phyloP scores from a whole-genome alignment of 2,888 invertebrate genomes.

The Andrena praecox region DNA sequence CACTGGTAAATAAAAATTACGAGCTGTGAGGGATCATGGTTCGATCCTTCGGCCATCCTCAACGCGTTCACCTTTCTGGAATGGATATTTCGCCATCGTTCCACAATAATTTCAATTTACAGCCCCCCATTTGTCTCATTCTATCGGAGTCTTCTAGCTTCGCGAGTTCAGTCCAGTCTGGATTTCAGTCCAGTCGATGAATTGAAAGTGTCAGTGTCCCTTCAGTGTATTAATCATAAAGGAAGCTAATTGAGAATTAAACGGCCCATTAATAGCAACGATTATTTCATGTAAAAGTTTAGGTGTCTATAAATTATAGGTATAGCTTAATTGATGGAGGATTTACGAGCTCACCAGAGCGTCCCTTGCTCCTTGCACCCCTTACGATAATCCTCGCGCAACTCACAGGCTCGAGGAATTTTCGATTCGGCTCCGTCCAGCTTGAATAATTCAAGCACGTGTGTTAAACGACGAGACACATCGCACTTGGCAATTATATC shows the following conservation, averaged over 20 bases:
- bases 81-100: neutral
- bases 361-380: too few relatives aligned
- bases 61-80: conserved; percentile 15
- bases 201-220: neutral
- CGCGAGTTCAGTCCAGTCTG: neutral
- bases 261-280: neutral
- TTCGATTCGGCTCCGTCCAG: too few relatives aligned
- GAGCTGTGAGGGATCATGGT: neutral
- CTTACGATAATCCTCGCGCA: too few relatives aligned
- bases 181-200: neutral
- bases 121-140: too few relatives aligned
- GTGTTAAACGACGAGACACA: neutral
- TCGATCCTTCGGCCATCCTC: conserved; percentile 1
- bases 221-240: neutral
- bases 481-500: conserved; percentile 10
- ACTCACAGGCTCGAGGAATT: too few relatives aligned
- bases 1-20: conserved; percentile 19
- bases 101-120: neutral
- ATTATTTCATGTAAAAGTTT: too few relatives aligned
- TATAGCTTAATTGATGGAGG: too few relatives aligned
- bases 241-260: conserved; percentile 27
- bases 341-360: too few relatives aligned
- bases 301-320: too few relatives aligned
- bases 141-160: neutral
- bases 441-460: too few relatives aligned